Base-by-base conservation (phyloP, 2,888 invertebrate species). In the Callinectes sapidus region DNA sequence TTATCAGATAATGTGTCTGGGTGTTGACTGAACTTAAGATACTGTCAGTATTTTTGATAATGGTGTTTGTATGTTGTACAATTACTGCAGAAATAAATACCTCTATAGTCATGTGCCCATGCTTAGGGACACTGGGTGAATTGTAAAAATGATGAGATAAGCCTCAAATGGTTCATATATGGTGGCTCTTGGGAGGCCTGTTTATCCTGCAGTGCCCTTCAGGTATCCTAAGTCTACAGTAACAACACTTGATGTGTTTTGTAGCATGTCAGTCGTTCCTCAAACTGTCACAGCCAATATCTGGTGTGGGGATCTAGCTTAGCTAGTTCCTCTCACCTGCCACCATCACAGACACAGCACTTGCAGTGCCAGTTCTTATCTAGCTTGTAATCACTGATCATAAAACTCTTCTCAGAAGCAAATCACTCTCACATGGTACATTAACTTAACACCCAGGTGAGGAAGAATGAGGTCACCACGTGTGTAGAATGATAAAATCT, bases 241-340 rank as follows among this genome's bases (percentile, higher is more conserved):
- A 81, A 18, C 35, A 81, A 81, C 81, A 81, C 35, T n/a, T 89
- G 35, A 61, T 61, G 32, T 77, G 42, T 87, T 91, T 90, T 90
- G 92, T 92, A 87, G 90, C 90, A 90, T 90, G 88, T 81, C 81
- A 66, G 81, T 90, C 90, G 87, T 87, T 90, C 90, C 90, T 92
- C 92, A 90, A 90, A 92, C 92, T 48, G 90, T 92, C 92, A 90
- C 92, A 92, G 92, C 92, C 92, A 90, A 92, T 71, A 87, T 90
- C 88, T 92, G 87, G 66, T 89, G 85, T 55, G 71, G 81, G 87
- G 87, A 88, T 90, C 81, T 42, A 90, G 23, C 55, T 55, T 86
- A 54, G 66, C 89, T 92, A 71, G 86, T 86, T 66, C 81, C 90
- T 35, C 32, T 42, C 32, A 14, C 55, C 91, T 77, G 87, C 87